Base-by-base conservation (phyloP, 2,888 invertebrate genomes). In the Eucera pruinosa region DNA sequence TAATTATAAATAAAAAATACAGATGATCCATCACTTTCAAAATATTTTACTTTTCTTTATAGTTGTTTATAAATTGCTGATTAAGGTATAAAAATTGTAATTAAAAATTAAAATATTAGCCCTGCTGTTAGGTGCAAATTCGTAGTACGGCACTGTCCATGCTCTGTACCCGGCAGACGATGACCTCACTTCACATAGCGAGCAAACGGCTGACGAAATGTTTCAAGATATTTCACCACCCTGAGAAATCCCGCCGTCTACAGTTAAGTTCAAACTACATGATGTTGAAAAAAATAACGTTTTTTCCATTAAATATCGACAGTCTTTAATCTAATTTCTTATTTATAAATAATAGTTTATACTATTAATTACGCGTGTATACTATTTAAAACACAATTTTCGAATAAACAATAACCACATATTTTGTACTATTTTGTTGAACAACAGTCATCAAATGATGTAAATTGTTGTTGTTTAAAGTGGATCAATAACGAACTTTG, bases 181-280 rank as follows among this genome's bases (percentile, higher is more conserved):
- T 77, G 81, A 81, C 78, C 75, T 78, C 78, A 81, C 78, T 73
- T 78, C 78, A 73, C 62, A 64, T 33, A 67, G 64, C 25, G 57
- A 64, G 43, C 47, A 50, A 9, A 64, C 18, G 72, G 76, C 78
- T 83, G 83, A 83, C 62, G 83, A 82, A 83, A 83, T 62, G 58
- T 73, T 71, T 71, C 33, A 27, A 83, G 48, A 70, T 62, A 72
- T 80, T 83, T 80, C 80, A 55, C 55, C 80, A 82, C 39, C 7
- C 27, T 41, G 27, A 66, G 60, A 67, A 80, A 61, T 36, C 39
- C 50, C 43, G 30, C 43, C 41, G 18, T 55, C 57, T 65, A 30
- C 33, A 30, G 11, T 43, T 39, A 47, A 76, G 27, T 64, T 73
- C 30, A 27, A 78, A 64, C 30, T 67, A 54, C 2, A 54, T 64